Conservation (phyloP, 2,113 vertebrate genomes). For the Ophiodon elongatus region DNA sequence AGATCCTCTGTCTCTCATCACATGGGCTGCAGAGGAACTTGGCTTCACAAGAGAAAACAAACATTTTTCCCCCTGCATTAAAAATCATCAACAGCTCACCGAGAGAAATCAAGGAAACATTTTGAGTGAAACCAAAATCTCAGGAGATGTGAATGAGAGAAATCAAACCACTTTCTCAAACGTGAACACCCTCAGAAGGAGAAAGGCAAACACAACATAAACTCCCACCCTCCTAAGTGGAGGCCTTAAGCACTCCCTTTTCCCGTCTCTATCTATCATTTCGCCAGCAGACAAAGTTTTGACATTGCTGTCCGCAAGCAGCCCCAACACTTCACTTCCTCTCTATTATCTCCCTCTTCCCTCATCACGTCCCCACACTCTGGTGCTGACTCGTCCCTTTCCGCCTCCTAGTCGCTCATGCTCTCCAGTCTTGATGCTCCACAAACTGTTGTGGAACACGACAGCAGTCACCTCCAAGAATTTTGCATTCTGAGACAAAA, state of each 20-base stretch:
- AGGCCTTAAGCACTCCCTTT: slow-evolving; percentile 10
- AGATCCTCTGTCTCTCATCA: slow-evolving; percentile 9
- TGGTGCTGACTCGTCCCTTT: slow-evolving; percentile 28
- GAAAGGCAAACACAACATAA: neutral
- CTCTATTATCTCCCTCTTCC: slow-evolving; percentile 46
- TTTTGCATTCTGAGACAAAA: neutral
- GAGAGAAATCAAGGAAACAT: neutral
- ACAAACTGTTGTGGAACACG: neutral
- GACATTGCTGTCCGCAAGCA: slow-evolving; percentile 43
- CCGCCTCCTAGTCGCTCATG: neutral
- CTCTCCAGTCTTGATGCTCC: neutral
- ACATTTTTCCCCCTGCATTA: slow-evolving; percentile 6
- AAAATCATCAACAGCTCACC: slow-evolving; percentile 11
- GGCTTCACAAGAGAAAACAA: slow-evolving; percentile 2
- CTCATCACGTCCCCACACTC: slow-evolving; percentile 9
- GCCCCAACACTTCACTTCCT: slow-evolving; percentile 33
- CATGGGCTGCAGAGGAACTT: neutral
- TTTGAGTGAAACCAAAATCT: slow-evolving; percentile 4
- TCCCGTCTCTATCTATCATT: slow-evolving; percentile 38
- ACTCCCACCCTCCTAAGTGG: neutral
- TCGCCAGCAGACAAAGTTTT: slow-evolving; percentile 45
- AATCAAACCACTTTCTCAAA: slow-evolving; percentile 20
- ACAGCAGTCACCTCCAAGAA: neutral
- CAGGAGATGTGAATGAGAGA: slow-evolving; percentile 8
- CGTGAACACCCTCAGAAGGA: neutral